Percentiles rank a stretch among this genome's conserved stretches.
Evolutionary conservation across 2,888 invertebrate genomes (phyloP).

Genomic region (Ornithoptera alexandrae): DNA sequence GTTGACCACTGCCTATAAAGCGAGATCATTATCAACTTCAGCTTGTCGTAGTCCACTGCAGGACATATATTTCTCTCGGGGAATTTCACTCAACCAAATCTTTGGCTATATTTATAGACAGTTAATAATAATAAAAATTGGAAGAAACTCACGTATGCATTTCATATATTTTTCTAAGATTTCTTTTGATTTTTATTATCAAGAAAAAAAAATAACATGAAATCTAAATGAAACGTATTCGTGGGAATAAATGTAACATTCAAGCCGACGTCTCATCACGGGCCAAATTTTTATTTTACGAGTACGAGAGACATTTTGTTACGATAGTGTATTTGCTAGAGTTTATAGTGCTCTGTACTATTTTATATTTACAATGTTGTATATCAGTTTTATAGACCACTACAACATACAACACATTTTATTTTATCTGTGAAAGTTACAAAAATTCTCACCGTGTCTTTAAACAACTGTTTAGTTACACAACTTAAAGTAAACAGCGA

Average conservation of each 20-base stretch:
- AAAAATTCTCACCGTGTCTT: too few relatives aligned
- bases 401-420: not conserved
- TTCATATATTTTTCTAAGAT: not conserved
- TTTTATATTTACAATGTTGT: slow-evolving; percentile 13
- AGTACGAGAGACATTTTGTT: not conserved
- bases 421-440: too few relatives aligned
- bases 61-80: too few relatives aligned
- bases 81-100: too few relatives aligned
- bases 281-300: slow-evolving; percentile 17
- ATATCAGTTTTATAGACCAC: not conserved
- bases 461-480: too few relatives aligned
- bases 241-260: not conserved
- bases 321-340: slow-evolving; percentile 1
- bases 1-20: too few relatives aligned
- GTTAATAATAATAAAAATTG: too few relatives aligned
- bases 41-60: too few relatives aligned
- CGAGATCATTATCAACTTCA: too few relatives aligned
- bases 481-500: too few relatives aligned
- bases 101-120: too few relatives aligned
- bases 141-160: too few relatives aligned
- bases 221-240: not conserved
- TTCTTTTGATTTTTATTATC: not conserved
- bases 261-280: not conserved
- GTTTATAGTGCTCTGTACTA: slow-evolving; percentile 12
- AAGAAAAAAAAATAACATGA: not conserved